These are phyloP conservation scores for Chironomus riparius DNA, from an alignment of 2,888 invertebrate genomes.

Conservation along the genomic window DNA sequence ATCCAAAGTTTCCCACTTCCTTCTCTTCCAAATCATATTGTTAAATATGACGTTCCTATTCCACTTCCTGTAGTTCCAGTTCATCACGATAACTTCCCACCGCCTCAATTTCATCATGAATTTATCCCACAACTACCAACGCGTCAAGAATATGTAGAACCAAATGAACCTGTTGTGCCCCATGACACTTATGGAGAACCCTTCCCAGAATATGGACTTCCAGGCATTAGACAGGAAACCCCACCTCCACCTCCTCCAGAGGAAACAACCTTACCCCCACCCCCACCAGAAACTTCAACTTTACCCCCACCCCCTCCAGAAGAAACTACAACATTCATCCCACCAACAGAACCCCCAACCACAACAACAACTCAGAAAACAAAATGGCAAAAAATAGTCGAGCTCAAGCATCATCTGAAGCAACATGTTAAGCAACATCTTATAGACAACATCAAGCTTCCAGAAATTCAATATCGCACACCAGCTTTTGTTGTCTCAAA, in stretches of 20 bases:
- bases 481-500: not conserved
- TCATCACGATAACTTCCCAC: slow-evolving; percentile 7
- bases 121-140: too few species aligned
- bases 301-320: too few species aligned
- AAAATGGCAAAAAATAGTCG: not conserved
- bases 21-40: slow-evolving; percentile 22
- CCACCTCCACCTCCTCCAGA: too few species aligned
- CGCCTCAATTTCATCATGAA: not conserved
- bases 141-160: slow-evolving; percentile 29
- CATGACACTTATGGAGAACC: too few species aligned
- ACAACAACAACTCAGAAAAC: not conserved
- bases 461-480: not conserved
- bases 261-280: too few species aligned
- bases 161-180: slow-evolving; percentile 29
- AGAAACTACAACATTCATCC: too few species aligned
- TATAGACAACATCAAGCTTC: not conserved
- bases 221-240: too few species aligned
- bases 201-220: too few species aligned
- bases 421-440: not conserved
- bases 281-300: too few species aligned
- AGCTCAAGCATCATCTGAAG: too few species aligned
- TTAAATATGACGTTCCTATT: not conserved
- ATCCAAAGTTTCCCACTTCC: slow-evolving; percentile 28
- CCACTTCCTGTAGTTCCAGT: not conserved
- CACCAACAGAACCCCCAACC: slow-evolving; percentile 2